Evolutionary conservation across 2,888 invertebrate species (phyloP).

Genomic region (Melanophora roralis): DNA sequence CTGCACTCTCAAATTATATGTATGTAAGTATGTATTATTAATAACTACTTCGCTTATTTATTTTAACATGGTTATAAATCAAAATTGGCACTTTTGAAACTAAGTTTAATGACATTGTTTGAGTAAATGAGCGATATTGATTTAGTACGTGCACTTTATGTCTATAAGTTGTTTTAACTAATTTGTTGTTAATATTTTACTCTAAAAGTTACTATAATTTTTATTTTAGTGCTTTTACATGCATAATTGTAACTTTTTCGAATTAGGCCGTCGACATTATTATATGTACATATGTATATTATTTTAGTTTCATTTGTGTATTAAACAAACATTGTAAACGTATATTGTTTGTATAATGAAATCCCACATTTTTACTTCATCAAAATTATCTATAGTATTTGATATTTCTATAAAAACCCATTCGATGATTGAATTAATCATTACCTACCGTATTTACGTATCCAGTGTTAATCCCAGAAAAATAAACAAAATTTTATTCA

Average conservation of each 20-base stretch:
- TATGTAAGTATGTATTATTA: not conserved
- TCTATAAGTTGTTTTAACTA: no score
- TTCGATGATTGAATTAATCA: no score
- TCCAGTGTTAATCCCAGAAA: not conserved
- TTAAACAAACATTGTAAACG: conserved; percentile 2
- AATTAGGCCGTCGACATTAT: not conserved
- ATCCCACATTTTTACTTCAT: not conserved
- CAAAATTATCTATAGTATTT: not conserved
- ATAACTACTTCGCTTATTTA: no score
- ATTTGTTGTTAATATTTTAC: no score
- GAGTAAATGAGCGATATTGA: no score
- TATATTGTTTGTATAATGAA: not conserved
- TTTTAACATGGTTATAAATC: no score
- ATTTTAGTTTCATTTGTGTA: conserved; percentile 1
- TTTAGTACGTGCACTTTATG: no score
- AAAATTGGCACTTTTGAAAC: no score
- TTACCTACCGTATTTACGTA: no score
- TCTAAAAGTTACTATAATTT: not conserved
- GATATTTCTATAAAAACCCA: not conserved
- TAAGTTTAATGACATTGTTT: no score
- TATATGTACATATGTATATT: not conserved
- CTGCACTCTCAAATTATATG: not conserved
- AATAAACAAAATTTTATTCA: not conserved
- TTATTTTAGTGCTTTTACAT: not conserved
- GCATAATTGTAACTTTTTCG: not conserved